Evolutionary conservation across 2,888 invertebrate genomes (phyloP).

Genomic region (Dryobotodes eremita): DNA sequence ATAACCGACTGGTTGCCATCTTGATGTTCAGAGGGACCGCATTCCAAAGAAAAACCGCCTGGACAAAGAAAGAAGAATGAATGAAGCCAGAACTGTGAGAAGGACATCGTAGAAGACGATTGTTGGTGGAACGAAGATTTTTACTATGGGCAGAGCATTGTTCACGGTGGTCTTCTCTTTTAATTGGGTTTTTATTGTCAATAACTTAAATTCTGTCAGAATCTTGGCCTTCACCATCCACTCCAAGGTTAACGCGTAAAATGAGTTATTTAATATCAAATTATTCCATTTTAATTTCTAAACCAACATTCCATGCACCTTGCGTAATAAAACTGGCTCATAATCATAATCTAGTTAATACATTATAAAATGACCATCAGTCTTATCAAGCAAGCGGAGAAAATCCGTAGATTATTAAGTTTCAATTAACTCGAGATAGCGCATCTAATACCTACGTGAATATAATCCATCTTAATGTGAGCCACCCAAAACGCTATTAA

Average conservation of each 20-base stretch:
- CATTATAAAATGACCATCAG: conserved; percentile 66
- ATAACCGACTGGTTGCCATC: too few relatives aligned
- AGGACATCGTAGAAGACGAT: too few relatives aligned
- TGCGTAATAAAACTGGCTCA: conserved; percentile 47
- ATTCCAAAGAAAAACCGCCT: too few relatives aligned
- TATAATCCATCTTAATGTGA: conserved; percentile 72
- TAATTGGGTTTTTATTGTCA: neutral
- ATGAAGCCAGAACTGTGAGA: too few relatives aligned
- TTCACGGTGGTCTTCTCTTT: neutral
- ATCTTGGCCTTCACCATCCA: too few relatives aligned
- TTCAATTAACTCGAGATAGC: conserved; percentile 78
- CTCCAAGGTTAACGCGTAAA: neutral
- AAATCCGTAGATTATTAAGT: conserved; percentile 72
- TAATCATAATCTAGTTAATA: conserved; percentile 68
- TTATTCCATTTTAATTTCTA: conserved; percentile 7
- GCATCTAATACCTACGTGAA: conserved; percentile 71
- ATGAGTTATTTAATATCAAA: neutral
- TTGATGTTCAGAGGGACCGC: too few relatives aligned
- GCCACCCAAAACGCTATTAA: conserved; percentile 79
- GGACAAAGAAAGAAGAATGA: too few relatives aligned
- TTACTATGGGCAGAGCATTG: too few relatives aligned
- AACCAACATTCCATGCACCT: conserved; percentile 25
- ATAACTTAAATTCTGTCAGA: neutral
- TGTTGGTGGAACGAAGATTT: too few relatives aligned
- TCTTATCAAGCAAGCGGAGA: conserved; percentile 62